Base-by-base conservation (phyloP, 2,888 invertebrate genomes). In the Nomada lathburiana region DNA sequence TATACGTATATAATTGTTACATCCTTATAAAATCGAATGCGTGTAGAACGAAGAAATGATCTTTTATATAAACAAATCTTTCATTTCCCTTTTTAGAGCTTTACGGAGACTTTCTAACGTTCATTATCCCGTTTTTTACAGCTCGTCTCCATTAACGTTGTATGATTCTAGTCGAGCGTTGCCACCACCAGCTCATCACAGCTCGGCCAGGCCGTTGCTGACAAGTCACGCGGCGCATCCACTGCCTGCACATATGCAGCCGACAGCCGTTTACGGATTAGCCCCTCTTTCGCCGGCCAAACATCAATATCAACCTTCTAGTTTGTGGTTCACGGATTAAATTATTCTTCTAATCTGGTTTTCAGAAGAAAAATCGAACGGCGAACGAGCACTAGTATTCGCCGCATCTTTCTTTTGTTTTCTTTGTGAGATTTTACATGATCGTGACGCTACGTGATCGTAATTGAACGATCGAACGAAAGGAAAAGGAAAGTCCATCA, bases 161-260 rank as follows among this genome's bases (percentile, higher is more conserved):
- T 92, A 92, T 91, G 93, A 93, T 94, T 94, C 91, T 94, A 95
- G 95, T 92, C 95, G 96, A 88, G 96, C 95, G 83, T 94, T 97
- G 57, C 98, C 97, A 65, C 98, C 98, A 13, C 97, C 97, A 67
- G 98, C 98, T 26, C 98, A 97, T 94, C 97, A 97, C 94, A 96
- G 96, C 89, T 96, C 96, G 91, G 97, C 97, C 70, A 94, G 96
- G 92, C 96, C 96, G 71, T 95, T 96, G 89, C 93, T 96, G 93
- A 95, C 96, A 65, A 95, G 95, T 86, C 96, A 97, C 94, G 95
- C 97, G 82, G 95, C 96, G 68, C 97, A 97, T 94, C 97, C 97
- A 63, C 94, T 97, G 90, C 97, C 97, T 82, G 97, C 97, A 11
- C 97, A 98, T 93, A 96, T 97, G 94, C 97, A 97, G 93, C 97